Base-by-base conservation (phyloP, 2,888 invertebrate species). In the Tolmerus cingulatus region DNA sequence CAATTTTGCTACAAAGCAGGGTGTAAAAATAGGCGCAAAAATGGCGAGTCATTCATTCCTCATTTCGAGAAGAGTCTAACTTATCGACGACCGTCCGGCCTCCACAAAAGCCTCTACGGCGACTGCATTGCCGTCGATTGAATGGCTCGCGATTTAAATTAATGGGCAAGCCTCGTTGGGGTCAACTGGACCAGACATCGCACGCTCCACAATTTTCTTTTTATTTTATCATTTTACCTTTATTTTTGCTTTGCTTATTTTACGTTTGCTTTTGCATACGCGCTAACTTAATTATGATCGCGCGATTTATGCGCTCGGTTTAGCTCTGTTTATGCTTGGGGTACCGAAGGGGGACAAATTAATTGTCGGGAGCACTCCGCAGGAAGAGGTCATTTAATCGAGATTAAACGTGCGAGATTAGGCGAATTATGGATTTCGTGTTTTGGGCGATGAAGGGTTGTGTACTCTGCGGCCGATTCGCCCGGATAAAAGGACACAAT, bases 161-260 rank as follows among this genome's bases (percentile, higher is more conserved):
- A 40, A 79, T 79, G 79, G 79, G 5, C 30, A 79, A 79, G 79
- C 79, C 51, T 79, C n/a, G 51, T 46, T 79, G 23, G 34, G 55
- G 79, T 79, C 79, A 79, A 79, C 51, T 79, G 79, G 79, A 40
- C 51, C 27, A 79, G 79, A 51, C 46, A 79, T 66, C 27, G 66
- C 66, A 66, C 66, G 66, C 27, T 66, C 66, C 66, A 66, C 23
- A 12, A 19, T 66, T 66, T 27, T 66, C 12, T 66, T 66, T 66
- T 9, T 9, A 23, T 66, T 66, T 27, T 23, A 16, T 55, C 8
- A 55, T 19, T 19, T 19, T n/a, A 55, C 55, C n/a, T 55, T 55
- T 55, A 55, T 55, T 55, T 55, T 4, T 57, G 5, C 3, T 30
- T 30, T 23, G 8, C 0, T 66, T 12, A 9, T 66, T 66, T 23